phyloP scores from a whole-genome alignment of 2,888 invertebrate species.

The Pristionchus exspectatus region DNA sequence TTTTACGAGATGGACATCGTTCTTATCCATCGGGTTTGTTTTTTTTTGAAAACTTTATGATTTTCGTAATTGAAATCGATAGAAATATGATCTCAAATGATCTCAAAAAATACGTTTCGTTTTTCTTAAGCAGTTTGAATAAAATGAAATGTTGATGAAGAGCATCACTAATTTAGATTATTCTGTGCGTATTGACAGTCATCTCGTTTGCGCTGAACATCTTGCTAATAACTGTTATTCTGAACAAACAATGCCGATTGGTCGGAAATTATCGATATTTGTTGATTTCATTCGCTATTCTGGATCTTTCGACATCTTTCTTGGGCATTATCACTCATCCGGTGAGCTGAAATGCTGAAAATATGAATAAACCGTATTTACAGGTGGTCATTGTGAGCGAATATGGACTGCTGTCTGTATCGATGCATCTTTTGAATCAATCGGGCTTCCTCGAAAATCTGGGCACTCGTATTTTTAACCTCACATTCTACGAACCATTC shows the following conservation, averaged over 20 bases:
- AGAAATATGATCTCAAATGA: no score
- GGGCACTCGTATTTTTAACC: neutral
- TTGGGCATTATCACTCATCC: neutral
- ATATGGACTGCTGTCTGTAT: neutral
- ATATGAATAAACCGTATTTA: neutral
- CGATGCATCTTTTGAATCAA: neutral
- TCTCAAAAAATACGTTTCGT: no score
- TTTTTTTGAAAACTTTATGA: no score
- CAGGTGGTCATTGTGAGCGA: neutral
- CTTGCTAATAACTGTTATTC: neutral
- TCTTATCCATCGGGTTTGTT: no score
- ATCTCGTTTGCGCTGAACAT: neutral
- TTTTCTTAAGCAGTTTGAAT: no score
- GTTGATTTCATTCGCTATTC: neutral
- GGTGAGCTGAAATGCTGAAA: neutral
- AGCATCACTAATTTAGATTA: neutral
- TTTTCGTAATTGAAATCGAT: no score
- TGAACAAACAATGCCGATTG: neutral
- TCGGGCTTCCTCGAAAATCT: neutral
- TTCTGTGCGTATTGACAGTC: neutral
- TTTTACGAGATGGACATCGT: no score
- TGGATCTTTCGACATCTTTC: neutral
- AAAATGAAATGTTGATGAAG: no score
- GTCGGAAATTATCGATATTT: neutral
- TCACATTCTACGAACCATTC: conserved; percentile 1